phyloP scores from a whole-genome alignment of 2,113 vertebrate species.

The Oryzias curvinotus region DNA sequence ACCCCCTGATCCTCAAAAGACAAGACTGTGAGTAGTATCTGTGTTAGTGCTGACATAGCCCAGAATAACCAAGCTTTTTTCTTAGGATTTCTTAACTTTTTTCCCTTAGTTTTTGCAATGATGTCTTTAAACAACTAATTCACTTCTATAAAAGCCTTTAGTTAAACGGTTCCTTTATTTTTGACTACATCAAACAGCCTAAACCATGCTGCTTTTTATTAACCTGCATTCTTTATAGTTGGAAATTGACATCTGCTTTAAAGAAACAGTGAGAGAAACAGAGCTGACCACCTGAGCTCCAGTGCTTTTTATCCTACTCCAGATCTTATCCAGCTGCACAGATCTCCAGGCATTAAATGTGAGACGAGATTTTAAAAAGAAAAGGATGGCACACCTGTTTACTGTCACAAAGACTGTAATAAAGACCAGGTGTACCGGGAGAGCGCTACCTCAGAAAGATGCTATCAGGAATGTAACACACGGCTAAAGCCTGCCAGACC shows the following conservation, averaged over 20 bases:
- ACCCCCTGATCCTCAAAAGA: conserved; percentile 10
- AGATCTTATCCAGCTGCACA: neutral
- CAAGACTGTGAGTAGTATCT: neutral
- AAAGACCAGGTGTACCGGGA: too few species aligned
- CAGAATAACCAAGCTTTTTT: neutral
- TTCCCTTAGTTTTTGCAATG: neutral
- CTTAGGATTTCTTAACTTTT: too few species aligned
- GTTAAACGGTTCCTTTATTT: too few species aligned
- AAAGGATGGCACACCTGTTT: neutral
- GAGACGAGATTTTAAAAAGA: neutral
- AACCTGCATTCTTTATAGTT: too few species aligned
- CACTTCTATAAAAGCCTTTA: too few species aligned
- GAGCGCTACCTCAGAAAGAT: too few species aligned
- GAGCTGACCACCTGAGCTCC: neutral
- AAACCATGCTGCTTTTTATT: neutral
- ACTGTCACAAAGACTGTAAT: neutral
- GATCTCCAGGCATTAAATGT: neutral
- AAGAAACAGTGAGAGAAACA: neutral
- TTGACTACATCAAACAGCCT: too few species aligned
- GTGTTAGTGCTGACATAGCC: neutral
- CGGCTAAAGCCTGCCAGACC: too few species aligned
- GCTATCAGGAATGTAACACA: too few species aligned
- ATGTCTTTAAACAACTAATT: neutral
- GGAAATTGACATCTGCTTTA: neutral
- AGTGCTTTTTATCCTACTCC: neutral